A percentile compares a stretch with the other conserved stretches of the same genome.
phyloP scores from a whole-genome alignment of 2,113 vertebrate genomes.

The Protobothrops flavoviridis region DNA sequence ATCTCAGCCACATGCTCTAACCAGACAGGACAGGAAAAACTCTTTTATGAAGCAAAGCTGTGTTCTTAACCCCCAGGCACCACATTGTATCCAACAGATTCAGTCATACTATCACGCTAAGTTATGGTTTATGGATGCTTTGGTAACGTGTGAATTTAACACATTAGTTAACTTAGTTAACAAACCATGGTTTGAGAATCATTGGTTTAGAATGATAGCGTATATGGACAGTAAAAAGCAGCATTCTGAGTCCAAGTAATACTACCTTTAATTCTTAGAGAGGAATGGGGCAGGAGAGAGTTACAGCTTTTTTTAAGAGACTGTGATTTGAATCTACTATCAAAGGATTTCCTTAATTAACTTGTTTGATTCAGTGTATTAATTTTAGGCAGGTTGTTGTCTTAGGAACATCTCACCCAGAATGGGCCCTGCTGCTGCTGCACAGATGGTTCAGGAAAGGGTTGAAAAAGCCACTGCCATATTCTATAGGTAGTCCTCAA shows the following conservation, averaged over 20 bases:
- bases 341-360: neutral
- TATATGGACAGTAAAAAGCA: neutral
- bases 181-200: neutral
- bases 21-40: neutral
- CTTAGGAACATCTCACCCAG: neutral
- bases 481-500: neutral
- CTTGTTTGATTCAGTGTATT: neutral
- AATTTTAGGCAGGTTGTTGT: neutral
- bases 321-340: neutral
- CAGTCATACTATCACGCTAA: neutral
- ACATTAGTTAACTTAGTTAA: neutral
- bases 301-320: neutral
- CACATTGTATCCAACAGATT: neutral
- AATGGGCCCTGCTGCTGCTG: neutral
- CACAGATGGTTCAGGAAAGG: neutral
- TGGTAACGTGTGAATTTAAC: neutral
- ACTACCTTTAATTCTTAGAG: neutral
- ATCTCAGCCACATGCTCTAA: neutral
- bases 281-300: neutral
- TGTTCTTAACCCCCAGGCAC: neutral
- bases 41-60: neutral
- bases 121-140: neutral
- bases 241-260: neutral
- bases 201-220: neutral
- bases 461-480: neutral